phyloP scores from a whole-genome alignment of 2,888 invertebrate species.

The Epistrophe grossulariae region DNA sequence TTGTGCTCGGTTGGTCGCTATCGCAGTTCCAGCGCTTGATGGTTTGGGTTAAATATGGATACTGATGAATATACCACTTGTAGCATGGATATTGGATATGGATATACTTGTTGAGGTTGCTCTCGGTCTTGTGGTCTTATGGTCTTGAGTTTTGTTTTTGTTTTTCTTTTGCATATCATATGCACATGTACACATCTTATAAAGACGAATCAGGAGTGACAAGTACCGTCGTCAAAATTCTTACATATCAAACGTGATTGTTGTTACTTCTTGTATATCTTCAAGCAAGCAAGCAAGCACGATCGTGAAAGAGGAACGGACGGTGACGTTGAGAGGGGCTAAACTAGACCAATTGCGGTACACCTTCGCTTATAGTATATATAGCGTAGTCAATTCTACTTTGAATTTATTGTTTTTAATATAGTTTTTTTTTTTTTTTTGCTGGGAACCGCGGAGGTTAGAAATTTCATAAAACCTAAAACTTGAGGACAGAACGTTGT shows the following conservation, averaged over 20 bases:
- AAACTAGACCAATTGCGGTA: slow-evolving; percentile 69
- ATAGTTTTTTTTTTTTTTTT: background rate
- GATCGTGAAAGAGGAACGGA: background rate
- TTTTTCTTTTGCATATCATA: slow-evolving; percentile 51
- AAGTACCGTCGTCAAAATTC: slow-evolving; percentile 67
- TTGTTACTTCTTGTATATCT: background rate
- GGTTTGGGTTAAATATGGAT: slow-evolving; percentile 17
- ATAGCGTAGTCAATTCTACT: slow-evolving; percentile 32
- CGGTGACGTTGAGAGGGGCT: background rate
- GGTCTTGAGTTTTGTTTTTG: slow-evolving; percentile 8
- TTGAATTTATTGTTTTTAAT: slow-evolving; percentile 49
- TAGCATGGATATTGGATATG: background rate
- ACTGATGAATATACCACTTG: slow-evolving; percentile 10
- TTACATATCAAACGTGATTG: slow-evolving; percentile 65
- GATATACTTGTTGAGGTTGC: background rate
- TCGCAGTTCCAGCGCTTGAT: slow-evolving; percentile 3
- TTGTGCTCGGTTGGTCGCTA: slow-evolving; percentile 27
- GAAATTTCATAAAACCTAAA: slow-evolving; percentile 31
- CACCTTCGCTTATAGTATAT: slow-evolving; percentile 20
- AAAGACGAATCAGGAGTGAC: slow-evolving; percentile 68
- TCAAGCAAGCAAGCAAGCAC: no score
- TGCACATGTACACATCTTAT: slow-evolving; percentile 57
- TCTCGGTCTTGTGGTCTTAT: no score
- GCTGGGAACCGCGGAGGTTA: slow-evolving; percentile 22
- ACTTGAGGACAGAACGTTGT: slow-evolving; percentile 20